These are phyloP conservation scores for Zoanthus sociatus DNA, from an alignment of 92 coral and sea anemone genomes.

Conservation along the genomic window DNA sequence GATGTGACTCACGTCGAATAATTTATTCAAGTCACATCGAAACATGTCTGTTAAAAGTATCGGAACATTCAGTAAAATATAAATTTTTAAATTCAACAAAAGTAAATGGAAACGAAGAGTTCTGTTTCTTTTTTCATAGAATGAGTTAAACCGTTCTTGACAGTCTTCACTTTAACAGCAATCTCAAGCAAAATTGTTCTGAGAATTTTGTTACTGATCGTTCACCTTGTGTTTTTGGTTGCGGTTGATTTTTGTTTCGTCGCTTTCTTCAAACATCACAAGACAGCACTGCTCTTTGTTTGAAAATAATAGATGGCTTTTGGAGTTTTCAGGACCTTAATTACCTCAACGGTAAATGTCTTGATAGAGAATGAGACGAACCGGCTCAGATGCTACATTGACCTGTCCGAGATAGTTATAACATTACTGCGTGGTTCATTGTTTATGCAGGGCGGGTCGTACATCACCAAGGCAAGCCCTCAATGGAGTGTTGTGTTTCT, in stretches of 20 bases:
- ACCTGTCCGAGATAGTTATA: conserved; percentile 46
- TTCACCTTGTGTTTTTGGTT: too few relatives aligned
- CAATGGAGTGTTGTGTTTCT: conserved; percentile 81
- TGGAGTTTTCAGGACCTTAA: neutral
- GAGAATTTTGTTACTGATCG: too few relatives aligned
- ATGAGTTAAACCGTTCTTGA: too few relatives aligned
- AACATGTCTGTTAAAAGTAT: too few relatives aligned
- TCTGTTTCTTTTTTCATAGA: too few relatives aligned
- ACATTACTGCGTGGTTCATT: conserved; percentile 50
- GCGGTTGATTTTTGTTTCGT: neutral
- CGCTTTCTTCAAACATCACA: neutral
- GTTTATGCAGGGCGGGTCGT: conserved; percentile 76
- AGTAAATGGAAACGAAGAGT: too few relatives aligned
- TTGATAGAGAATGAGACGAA: neutral
- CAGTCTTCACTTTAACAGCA: neutral
- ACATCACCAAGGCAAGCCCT: conserved; percentile 73
- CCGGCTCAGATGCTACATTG: conserved; percentile 1
- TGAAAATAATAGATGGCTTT: neutral
- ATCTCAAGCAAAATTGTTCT: neutral
- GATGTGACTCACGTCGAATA: too few relatives aligned
- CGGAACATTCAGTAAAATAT: too few relatives aligned
- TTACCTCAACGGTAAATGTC: neutral
- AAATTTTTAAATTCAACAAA: too few relatives aligned
- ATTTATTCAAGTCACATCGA: too few relatives aligned
- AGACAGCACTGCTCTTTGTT: neutral